phyloP scores from a whole-genome alignment of 1,140 invertebrate species.

The Aleiodes sp. region DNA sequence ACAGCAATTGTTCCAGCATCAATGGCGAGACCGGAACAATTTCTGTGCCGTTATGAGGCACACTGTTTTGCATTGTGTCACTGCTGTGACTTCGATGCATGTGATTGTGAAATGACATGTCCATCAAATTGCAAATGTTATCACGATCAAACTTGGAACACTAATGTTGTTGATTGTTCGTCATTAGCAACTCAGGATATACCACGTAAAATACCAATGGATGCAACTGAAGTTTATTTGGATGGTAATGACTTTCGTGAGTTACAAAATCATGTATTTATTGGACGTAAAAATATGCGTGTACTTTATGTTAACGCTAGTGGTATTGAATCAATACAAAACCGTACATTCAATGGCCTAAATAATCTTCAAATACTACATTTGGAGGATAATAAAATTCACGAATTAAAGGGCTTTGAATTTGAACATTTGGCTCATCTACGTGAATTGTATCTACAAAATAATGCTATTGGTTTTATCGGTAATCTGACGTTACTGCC shows the following conservation, averaged over 20 bases:
- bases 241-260: slow-evolving; percentile 89
- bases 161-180: slow-evolving; percentile 92
- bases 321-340: slow-evolving; percentile 86
- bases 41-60: slow-evolving; percentile 89
- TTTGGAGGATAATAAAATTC: slow-evolving; percentile 85
- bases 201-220: slow-evolving; percentile 89
- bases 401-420: slow-evolving; percentile 85
- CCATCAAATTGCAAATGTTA: slow-evolving; percentile 92
- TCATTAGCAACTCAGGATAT: slow-evolving; percentile 78
- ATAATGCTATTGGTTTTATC: slow-evolving; percentile 83
- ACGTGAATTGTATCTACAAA: slow-evolving; percentile 86
- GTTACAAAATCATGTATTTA: slow-evolving; percentile 89
- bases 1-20: slow-evolving; percentile 75
- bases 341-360: slow-evolving; percentile 91
- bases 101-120: slow-evolving; percentile 95
- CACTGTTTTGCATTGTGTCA: slow-evolving; percentile 94
- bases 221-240: slow-evolving; percentile 90
- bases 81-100: slow-evolving; percentile 94
- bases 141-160: slow-evolving; percentile 91
- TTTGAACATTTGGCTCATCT: slow-evolving; percentile 85
- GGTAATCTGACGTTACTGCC: slow-evolving; percentile 83
- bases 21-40: slow-evolving; percentile 77
- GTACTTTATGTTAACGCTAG: slow-evolving; percentile 87
- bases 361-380: slow-evolving; percentile 83
- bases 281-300: slow-evolving; percentile 89